phyloP scores from a whole-genome alignment of 2,113 vertebrate species.

The Xiphophorus couchianus region DNA sequence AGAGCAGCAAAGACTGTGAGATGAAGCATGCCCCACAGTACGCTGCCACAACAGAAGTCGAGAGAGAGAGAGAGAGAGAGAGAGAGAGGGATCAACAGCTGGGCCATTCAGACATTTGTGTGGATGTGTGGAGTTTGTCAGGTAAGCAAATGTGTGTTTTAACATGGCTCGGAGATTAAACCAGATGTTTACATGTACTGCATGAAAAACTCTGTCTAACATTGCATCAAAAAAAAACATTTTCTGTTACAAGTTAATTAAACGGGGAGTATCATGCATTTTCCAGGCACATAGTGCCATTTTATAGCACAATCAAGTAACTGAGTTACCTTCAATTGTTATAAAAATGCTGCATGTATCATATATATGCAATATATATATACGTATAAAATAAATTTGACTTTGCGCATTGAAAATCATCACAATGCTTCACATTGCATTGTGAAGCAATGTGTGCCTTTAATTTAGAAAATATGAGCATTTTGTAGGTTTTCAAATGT shows the following conservation, averaged over 20 bases:
- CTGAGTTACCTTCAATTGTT: too few species aligned
- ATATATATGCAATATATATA: too few species aligned
- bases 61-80: too few species aligned
- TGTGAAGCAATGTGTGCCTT: background rate
- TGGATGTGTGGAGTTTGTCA: background rate
- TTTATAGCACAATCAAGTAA: too few species aligned
- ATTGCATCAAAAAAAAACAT: background rate
- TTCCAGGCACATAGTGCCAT: too few species aligned
- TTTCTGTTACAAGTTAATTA: background rate
- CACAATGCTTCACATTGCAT: too few species aligned
- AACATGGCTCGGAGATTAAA: background rate
- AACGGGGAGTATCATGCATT: too few species aligned
- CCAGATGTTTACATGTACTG: background rate
- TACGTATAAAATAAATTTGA: too few species aligned
- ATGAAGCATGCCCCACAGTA: too few species aligned
- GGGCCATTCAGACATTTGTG: background rate
- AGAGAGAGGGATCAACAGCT: background rate
- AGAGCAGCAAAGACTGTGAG: too few species aligned
- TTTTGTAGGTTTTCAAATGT: constrained; percentile 27
- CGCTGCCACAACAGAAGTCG: background rate
- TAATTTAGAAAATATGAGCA: background rate
- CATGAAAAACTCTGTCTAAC: background rate
- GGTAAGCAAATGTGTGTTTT: background rate
- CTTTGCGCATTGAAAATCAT: too few species aligned
- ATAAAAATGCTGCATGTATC: too few species aligned